Evolutionary conservation across 1,140 invertebrate genomes (phyloP).

Genomic region (Harpegnathos saltator): DNA sequence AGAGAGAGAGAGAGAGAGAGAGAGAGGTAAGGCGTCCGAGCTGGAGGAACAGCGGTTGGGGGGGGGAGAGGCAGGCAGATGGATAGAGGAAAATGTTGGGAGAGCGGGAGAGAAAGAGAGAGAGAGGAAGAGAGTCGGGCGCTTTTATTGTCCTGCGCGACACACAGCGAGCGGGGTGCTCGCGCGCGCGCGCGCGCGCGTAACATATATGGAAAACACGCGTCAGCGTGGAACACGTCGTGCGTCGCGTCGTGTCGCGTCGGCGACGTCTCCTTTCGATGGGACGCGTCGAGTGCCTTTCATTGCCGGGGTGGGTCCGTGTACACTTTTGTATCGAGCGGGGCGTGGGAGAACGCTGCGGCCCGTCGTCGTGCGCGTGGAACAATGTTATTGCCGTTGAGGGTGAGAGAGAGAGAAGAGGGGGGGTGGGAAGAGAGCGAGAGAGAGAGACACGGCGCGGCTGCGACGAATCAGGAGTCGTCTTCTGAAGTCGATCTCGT

Average conservation of each 20-base stretch:
- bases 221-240: slow-evolving; percentile 48
- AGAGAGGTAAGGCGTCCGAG: slow-evolving; percentile 67
- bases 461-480: too few species aligned
- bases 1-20: slow-evolving; percentile 41
- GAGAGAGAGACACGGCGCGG: too few species aligned
- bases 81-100: slow-evolving; percentile 64
- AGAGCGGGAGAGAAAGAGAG: slow-evolving; percentile 4
- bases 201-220: slow-evolving; percentile 67
- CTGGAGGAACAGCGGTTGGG: too few species aligned
- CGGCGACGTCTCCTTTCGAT: slow-evolving; percentile 53
- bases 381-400: slow-evolving; percentile 40
- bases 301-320: slow-evolving; percentile 32
- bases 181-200: too few species aligned
- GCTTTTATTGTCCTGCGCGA: slow-evolving; percentile 78
- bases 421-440: too few species aligned
- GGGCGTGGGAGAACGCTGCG: too few species aligned
- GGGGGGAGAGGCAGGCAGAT: background rate
- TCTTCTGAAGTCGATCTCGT: too few species aligned
- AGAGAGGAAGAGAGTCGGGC: slow-evolving; percentile 24
- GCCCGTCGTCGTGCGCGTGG: too few species aligned
- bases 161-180: slow-evolving; percentile 75
- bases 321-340: slow-evolving; percentile 49
- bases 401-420: background rate
- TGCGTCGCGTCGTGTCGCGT: slow-evolving; percentile 26
- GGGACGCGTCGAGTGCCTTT: slow-evolving; percentile 67